A percentile compares a stretch with the other conserved stretches of the same genome.
These are phyloP conservation scores for Papilio machaon DNA, from an alignment of 1,140 invertebrate species.

Conservation along the genomic window DNA sequence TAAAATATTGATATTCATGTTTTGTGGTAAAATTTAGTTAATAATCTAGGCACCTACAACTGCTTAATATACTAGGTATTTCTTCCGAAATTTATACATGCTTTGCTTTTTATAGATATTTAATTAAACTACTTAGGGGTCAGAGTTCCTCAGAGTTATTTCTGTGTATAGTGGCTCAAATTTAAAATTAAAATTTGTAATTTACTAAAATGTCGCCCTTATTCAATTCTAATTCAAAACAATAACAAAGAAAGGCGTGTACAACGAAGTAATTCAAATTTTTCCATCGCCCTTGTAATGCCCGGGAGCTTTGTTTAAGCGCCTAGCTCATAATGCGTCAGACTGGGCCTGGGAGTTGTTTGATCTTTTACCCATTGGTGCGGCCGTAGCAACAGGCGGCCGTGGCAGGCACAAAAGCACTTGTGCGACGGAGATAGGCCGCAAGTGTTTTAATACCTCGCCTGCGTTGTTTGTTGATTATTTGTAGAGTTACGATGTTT, in stretches of 20 bases:
- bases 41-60: too few relatives aligned
- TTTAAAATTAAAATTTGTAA: too few relatives aligned
- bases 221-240: too few relatives aligned
- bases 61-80: too few relatives aligned
- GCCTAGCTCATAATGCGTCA: neutral
- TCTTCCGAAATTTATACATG: too few relatives aligned
- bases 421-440: constrained; percentile 24
- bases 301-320: neutral
- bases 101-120: too few relatives aligned
- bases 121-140: too few relatives aligned
- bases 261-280: neutral
- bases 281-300: neutral
- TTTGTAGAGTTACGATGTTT: neutral
- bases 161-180: too few relatives aligned
- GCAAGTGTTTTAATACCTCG: constrained; percentile 27
- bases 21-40: neutral
- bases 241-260: neutral
- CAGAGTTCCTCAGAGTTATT: too few relatives aligned
- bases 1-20: neutral
- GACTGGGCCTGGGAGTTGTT: neutral
- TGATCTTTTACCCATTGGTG: constrained; percentile 23
- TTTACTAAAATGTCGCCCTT: too few relatives aligned
- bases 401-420: neutral
- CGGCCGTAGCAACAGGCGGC: neutral
- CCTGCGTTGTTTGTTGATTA: constrained; percentile 16